A percentile compares a stretch with the other conserved stretches of the same genome.
Evolutionary conservation across 2,113 vertebrate species (phyloP).

Genomic region (Phyllostomus hastatus): DNA sequence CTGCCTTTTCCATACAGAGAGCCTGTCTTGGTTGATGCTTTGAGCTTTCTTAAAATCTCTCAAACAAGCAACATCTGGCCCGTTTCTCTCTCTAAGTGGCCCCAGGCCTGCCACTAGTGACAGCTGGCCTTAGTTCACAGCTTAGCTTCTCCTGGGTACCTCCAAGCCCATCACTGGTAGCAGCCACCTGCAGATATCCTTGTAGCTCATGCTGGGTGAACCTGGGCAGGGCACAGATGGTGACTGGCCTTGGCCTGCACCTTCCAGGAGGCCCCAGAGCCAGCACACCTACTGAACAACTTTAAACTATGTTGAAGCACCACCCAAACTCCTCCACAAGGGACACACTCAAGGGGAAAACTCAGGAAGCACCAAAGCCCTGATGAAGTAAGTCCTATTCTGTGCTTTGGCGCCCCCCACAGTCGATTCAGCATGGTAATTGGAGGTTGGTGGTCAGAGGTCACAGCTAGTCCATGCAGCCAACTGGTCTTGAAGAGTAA

Average conservation of each 20-base stretch:
- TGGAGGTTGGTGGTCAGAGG: no score
- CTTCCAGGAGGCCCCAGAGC: no score
- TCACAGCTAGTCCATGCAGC: not conserved
- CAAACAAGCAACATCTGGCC: not conserved
- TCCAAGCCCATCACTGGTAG: not conserved
- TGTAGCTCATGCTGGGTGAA: not conserved
- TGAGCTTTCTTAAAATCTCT: not conserved
- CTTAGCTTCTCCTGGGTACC: not conserved
- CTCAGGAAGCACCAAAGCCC: not conserved
- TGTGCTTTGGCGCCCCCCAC: not conserved
- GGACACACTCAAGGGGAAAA: not conserved
- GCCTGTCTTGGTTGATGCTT: not conserved
- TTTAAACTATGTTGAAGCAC: not conserved
- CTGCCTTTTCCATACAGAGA: not conserved
- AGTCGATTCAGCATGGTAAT: not conserved
- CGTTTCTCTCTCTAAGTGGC: not conserved
- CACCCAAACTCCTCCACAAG: not conserved
- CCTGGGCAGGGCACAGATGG: not conserved
- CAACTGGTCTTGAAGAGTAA: not conserved
- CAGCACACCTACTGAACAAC: not conserved
- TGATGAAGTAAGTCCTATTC: not conserved
- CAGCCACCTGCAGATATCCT: not conserved
- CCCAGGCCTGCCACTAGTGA: not conserved
- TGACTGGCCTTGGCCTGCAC: not conserved
- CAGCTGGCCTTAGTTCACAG: not conserved